phyloP scores from a whole-genome alignment of 2,113 vertebrate genomes.

The Solea solea region DNA sequence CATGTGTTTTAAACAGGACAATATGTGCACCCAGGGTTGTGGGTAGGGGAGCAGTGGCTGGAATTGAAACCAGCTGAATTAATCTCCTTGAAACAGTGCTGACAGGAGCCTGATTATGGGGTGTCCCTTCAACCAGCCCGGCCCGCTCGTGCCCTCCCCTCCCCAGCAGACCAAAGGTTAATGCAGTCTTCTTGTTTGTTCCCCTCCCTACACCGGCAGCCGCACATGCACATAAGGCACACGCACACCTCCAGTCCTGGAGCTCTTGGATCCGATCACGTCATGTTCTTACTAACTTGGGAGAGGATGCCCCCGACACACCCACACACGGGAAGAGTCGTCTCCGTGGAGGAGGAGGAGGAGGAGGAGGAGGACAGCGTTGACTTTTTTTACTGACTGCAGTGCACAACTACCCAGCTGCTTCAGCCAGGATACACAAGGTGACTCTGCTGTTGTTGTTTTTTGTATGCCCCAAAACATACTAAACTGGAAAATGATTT shows the following conservation, averaged over 20 bases:
- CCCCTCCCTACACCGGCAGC: conserved; percentile 78
- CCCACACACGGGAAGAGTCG: conserved; percentile 17
- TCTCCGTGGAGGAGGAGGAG: conserved; percentile 30
- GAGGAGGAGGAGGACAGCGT: conserved; percentile 61
- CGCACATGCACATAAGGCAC: conserved; percentile 74
- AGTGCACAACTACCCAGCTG: conserved; percentile 85
- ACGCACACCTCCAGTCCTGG: conserved; percentile 36
- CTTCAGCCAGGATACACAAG: conserved; percentile 80
- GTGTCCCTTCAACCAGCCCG: conserved; percentile 74
- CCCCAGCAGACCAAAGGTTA: conserved; percentile 80
- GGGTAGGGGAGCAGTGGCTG: conserved; percentile 59
- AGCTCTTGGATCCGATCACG: conserved; percentile 37
- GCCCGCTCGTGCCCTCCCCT: conserved; percentile 74
- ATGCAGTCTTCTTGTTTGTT: conserved; percentile 80
- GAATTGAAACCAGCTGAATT: conserved; percentile 82
- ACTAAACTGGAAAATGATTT: neutral
- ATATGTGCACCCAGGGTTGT: conserved; percentile 65
- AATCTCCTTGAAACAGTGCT: conserved; percentile 81
- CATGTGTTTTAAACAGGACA: conserved; percentile 77
- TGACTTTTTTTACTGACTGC: conserved; percentile 84
- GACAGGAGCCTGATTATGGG: conserved; percentile 84
- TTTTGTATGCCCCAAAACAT: neutral
- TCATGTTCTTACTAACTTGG: conserved; percentile 45
- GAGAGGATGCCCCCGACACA: conserved; percentile 33
- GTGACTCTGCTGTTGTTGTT: conserved; percentile 56